phyloP scores from a whole-genome alignment of 2,888 invertebrate species.

The Cyclophora albipunctata region DNA sequence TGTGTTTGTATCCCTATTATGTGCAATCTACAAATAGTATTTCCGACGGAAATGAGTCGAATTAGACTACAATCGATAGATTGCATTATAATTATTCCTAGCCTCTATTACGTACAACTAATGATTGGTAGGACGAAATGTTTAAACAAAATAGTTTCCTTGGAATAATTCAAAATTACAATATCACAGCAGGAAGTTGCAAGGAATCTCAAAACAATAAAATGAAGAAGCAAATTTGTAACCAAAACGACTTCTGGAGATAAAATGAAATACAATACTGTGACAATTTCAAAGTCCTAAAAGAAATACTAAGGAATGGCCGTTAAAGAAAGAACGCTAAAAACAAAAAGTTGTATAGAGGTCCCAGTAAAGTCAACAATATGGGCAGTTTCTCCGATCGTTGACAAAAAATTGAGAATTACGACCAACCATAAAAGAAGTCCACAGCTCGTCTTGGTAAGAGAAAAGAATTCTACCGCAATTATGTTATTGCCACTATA shows the following conservation, averaged over 20 bases:
- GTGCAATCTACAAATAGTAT: conserved; percentile 19
- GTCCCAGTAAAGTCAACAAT: conserved; percentile 40
- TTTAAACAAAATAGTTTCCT: conserved; percentile 23
- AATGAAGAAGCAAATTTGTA: conserved; percentile 41
- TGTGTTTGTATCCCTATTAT: conserved; percentile 5
- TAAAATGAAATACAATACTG: conserved; percentile 42
- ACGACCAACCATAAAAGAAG: conserved; percentile 48
- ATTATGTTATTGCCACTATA: conserved; percentile 57
- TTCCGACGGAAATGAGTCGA: conserved; percentile 34
- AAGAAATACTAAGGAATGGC: conserved; percentile 7
- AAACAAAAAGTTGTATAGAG: conserved; percentile 30
- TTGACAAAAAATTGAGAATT: conserved; percentile 43
- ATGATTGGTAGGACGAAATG: conserved; percentile 9
- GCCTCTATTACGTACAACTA: conserved; percentile 10
- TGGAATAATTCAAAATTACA: conserved; percentile 43
- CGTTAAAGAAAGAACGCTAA: conserved; percentile 15
- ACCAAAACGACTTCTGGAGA: conserved; percentile 40
- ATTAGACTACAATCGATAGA: conserved; percentile 34
- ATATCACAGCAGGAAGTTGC: conserved; percentile 39
- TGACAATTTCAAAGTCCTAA: conserved; percentile 46
- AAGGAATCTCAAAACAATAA: conserved; percentile 31
- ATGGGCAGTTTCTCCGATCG: conserved; percentile 37
- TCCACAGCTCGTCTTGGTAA: conserved; percentile 29
- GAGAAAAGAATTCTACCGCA: conserved; percentile 56
- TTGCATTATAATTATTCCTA: conserved; percentile 19